Percentiles rank a stretch among this genome's conserved stretches.
Evolutionary conservation across 2,113 vertebrate species (phyloP).

Genomic region (Sorex fumeus): DNA sequence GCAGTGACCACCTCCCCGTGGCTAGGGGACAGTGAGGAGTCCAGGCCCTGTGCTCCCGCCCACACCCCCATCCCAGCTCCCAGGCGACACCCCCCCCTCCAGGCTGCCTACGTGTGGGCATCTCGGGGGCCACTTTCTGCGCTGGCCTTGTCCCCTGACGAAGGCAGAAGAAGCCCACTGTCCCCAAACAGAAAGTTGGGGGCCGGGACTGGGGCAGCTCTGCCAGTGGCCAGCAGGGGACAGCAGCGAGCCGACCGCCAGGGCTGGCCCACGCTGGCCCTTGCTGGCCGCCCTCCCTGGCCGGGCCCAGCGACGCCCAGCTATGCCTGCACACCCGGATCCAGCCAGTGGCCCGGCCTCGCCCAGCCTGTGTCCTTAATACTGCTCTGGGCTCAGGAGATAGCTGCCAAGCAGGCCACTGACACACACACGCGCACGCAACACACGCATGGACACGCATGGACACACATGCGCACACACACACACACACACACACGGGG

Average conservation of each 20-base stretch:
- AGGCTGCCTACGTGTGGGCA: background rate
- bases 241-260: background rate
- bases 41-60: too few relatives aligned
- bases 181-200: too few relatives aligned
- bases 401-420: slow-evolving; percentile 34
- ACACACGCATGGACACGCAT: background rate
- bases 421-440: background rate
- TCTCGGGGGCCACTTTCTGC: background rate
- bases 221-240: slow-evolving; percentile 69
- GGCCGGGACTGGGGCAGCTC: background rate
- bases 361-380: slow-evolving; percentile 76
- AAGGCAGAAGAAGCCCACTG: too few relatives aligned
- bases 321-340: slow-evolving; percentile 72
- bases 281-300: background rate
- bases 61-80: too few relatives aligned
- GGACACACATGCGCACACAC: slow-evolving; percentile 2
- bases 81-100: background rate
- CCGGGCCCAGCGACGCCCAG: slow-evolving; percentile 69
- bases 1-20: too few relatives aligned
- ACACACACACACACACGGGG: background rate
- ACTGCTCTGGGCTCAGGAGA: slow-evolving; percentile 83
- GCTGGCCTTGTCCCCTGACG: too few relatives aligned
- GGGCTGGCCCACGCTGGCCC: background rate
- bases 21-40: background rate
- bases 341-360: slow-evolving; percentile 19